Percentiles rank a stretch among this genome's conserved stretches.
Evolutionary conservation across 1,140 invertebrate species (phyloP).

Genomic region (Pissodes strobi): DNA sequence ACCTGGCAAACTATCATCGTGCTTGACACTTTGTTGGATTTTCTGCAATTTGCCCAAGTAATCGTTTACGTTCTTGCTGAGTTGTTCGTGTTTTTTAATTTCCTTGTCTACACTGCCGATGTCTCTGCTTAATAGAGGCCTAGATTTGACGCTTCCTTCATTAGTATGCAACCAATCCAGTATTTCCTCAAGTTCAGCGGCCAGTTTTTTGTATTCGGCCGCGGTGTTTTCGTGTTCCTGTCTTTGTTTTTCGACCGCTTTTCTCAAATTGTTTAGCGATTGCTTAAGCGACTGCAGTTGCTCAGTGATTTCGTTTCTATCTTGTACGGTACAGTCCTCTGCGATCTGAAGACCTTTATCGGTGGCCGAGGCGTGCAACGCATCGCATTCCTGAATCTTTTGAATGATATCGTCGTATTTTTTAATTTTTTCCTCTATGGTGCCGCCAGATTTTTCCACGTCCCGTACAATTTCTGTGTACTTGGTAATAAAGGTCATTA

Average conservation of each 20-base stretch:
- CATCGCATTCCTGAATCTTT: conserved; percentile 88
- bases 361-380: conserved; percentile 78
- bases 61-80: conserved; percentile 72
- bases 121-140: conserved; percentile 79
- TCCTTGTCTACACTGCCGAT: conserved; percentile 80
- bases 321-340: conserved; percentile 81
- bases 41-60: conserved; percentile 72
- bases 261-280: conserved; percentile 76
- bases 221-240: conserved; percentile 85
- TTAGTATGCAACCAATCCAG: conserved; percentile 84
- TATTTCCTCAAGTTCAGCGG: conserved; percentile 77
- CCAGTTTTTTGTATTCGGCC: conserved; percentile 83
- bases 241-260: conserved; percentile 81
- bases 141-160: conserved; percentile 79
- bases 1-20: conserved; percentile 77
- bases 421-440: conserved; percentile 85
- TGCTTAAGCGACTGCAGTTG: conserved; percentile 85
- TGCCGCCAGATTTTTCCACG: conserved; percentile 79
- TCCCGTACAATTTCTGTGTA: conserved; percentile 84
- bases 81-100: conserved; percentile 74
- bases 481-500: conserved; percentile 83
- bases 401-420: conserved; percentile 83
- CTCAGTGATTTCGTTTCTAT: conserved; percentile 85
- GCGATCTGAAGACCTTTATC: conserved; percentile 93
- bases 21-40: conserved; percentile 69